phyloP scores from a whole-genome alignment of 2,888 invertebrate species.

The Caenorhabditis imperialis region DNA sequence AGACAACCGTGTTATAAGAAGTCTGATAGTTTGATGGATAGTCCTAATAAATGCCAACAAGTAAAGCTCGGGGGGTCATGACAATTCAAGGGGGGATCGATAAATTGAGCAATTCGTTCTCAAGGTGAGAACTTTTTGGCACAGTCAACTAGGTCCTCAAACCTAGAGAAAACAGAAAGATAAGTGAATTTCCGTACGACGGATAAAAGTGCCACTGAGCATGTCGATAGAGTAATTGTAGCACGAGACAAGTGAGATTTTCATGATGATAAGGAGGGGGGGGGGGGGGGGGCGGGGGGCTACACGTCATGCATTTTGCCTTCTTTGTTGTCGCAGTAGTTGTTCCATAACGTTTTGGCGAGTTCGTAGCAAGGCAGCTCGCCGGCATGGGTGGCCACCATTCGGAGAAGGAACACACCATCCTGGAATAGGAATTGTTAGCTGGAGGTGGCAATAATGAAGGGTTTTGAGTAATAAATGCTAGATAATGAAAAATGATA shows the following conservation, averaged over 20 bases:
- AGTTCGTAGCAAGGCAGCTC: constrained; percentile 78
- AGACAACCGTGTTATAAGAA: constrained; percentile 43
- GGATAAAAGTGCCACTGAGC: constrained; percentile 1
- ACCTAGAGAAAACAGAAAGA: not conserved
- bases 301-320: constrained; percentile 78
- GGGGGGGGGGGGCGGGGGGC: not conserved
- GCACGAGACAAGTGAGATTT: constrained; percentile 25
- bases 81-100: constrained; percentile 47
- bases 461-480: no score
- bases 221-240: not conserved
- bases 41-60: not conserved
- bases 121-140: constrained; percentile 6
- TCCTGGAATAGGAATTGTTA: constrained; percentile 64
- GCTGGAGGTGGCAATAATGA: no score
- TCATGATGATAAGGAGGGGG: constrained; percentile 3
- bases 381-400: constrained; percentile 78
- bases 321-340: constrained; percentile 78
- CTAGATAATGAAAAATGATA: no score
- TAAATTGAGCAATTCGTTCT: constrained; percentile 39
- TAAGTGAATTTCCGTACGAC: not conserved
- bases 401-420: constrained; percentile 78
- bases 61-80: constrained; percentile 44
- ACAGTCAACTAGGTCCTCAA: not conserved
- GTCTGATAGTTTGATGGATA: constrained; percentile 23
- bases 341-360: constrained; percentile 77